These are phyloP conservation scores for Parauchenoglanis ngamensis DNA, from an alignment of 2,797 vertebrate genomes.

Conservation along the genomic window DNA sequence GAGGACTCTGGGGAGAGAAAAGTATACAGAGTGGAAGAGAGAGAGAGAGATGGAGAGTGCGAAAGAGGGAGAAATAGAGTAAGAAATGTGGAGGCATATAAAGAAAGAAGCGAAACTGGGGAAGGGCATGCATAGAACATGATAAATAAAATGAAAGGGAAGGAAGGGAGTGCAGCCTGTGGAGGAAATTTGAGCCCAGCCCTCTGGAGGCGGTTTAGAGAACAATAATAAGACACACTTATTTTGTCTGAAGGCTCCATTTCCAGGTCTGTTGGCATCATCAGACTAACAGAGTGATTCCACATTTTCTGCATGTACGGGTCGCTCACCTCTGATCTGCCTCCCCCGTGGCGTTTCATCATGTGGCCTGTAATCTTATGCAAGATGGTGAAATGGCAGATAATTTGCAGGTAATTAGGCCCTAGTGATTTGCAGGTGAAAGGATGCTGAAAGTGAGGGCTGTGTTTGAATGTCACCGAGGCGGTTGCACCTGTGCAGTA, in stretches of 20 bases:
- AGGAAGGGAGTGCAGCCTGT: not conserved
- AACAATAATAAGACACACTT: slow-evolving; percentile 63
- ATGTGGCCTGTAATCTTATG: slow-evolving; percentile 84
- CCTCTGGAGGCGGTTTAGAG: slow-evolving; percentile 25
- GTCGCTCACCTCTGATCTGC: slow-evolving; percentile 69
- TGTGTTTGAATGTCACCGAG: slow-evolving; percentile 58
- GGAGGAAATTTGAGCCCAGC: slow-evolving; percentile 34
- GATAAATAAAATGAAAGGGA: slow-evolving; percentile 7
- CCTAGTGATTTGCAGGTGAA: slow-evolving; percentile 79
- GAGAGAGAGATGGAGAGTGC: not conserved
- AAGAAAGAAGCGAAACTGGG: not conserved
- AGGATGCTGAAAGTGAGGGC: slow-evolving; percentile 63
- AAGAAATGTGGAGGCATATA: not conserved
- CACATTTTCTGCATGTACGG: slow-evolving; percentile 68
- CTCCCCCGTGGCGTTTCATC: slow-evolving; percentile 82
- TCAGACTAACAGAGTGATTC: slow-evolving; percentile 69
- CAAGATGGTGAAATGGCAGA: slow-evolving; percentile 85
- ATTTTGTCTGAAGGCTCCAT: slow-evolving; percentile 63
- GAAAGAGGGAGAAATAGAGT: not conserved
- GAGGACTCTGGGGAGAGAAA: slow-evolving; percentile 46
- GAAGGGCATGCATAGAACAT: not conserved
- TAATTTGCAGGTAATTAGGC: slow-evolving; percentile 85
- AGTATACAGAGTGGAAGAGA: slow-evolving; percentile 9
- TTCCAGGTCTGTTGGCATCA: slow-evolving; percentile 48
- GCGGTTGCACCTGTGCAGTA: slow-evolving; percentile 30